Conservation (phyloP, 2,113 vertebrate species). For the Mus pahari region DNA sequence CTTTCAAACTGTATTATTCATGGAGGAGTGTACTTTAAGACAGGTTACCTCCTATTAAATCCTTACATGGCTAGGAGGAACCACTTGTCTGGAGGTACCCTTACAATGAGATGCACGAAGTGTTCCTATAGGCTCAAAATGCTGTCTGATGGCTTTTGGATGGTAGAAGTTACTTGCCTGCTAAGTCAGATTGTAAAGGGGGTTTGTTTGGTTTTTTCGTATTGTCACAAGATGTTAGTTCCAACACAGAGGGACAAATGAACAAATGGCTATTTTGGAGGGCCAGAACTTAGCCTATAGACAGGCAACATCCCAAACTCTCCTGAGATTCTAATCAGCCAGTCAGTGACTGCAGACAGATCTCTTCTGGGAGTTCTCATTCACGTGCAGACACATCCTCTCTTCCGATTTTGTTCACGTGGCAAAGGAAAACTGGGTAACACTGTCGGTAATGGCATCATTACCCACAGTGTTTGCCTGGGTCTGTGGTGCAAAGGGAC, state of each 20-base stretch:
- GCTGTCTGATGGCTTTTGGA: neutral
- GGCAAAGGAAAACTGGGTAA: neutral
- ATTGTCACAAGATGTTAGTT: neutral
- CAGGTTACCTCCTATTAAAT: neutral
- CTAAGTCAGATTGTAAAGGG: neutral
- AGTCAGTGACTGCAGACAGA: neutral
- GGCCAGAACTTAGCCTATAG: neutral
- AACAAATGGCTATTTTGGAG: neutral
- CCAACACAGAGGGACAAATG: neutral
- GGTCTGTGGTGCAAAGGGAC: neutral
- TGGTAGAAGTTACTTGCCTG: neutral
- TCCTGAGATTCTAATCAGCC: neutral
- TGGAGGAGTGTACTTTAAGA: neutral
- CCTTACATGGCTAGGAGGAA: neutral
- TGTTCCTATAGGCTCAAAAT: no score
- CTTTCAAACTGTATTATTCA: neutral
- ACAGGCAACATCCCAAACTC: neutral
- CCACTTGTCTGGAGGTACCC: neutral
- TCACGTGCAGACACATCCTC: neutral
- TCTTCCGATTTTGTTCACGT: neutral
- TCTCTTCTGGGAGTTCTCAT: neutral
- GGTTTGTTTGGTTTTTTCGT: neutral
- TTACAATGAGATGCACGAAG: neutral
- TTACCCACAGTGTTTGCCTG: no score
- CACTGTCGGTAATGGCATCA: neutral